Evolutionary conservation across 1,140 invertebrate species (phyloP), one percentile per base, ranked within the genome.

Genomic region (Camponotus floridanus): DNA sequence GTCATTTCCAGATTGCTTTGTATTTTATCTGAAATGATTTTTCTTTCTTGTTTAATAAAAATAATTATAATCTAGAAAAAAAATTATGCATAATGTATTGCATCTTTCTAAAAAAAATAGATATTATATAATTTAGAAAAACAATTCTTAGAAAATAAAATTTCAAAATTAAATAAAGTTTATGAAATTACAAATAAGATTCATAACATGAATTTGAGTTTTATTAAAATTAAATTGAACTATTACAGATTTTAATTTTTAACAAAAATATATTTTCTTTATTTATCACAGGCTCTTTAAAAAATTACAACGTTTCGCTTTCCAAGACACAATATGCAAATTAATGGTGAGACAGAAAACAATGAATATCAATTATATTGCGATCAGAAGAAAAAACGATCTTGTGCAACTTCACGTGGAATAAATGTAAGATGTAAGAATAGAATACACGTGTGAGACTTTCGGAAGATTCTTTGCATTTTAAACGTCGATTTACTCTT

Each of bases 301-400:
- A 45, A 70, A 70, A 21, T 68, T 33, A 21, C 9, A 59, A 31
- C 21, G 31, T 61, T 33, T 15, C 51, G 11, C 18, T 36, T 13
- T 15, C 26, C n/a, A 59, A 26, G 13, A 55, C 33, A 15, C 5
- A 45, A 62, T 31, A 45, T 76, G n/a, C 31, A 36, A 18, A 21
- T 11, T 65, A 2, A 57, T 31, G 31, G 31, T 7, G 11, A 59
- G 3, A 71, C 45, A 3, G 7, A n/a, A 73, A 45, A 73, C 48
- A 9, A 73, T 71, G 57, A 68, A 51, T 79, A 73, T 55, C 48
- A 59, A 81, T 73, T 8, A 18, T 21, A 48, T 62, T 13, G 55
- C 26, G 39, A 62, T 61, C 8, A 57, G 6, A 80, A 74, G 31
- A 83, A 62, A 48, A 83, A 45, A 21, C 79, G 57, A 81, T 81